Base-by-base conservation (phyloP, 1,140 invertebrate genomes). In the Centruroides sculpturatus region DNA sequence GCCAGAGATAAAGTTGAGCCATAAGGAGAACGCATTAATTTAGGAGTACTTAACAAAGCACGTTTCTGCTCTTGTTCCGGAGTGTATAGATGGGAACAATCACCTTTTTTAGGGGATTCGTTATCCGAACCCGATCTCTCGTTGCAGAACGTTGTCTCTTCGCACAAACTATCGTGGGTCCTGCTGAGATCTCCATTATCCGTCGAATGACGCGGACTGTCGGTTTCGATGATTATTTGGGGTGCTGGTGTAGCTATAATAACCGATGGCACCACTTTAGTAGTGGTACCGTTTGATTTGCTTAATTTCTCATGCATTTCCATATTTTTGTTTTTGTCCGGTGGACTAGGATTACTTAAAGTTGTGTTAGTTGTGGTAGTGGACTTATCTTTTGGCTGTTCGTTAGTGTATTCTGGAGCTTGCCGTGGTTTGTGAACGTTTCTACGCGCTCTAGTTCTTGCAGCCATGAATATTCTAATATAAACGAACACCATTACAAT, bases 401-500 rank as follows among this genome's bases (percentile, higher is more conserved):
- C 66, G 53, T 64, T 59, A 8, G 63, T 62, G 35, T 62, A 23
- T 41, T 54, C 64, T 35, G 61, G 35, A 46, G 57, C 55, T 12
- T 60, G 60, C 9, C 50, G 58, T 23, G 61, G 58, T 35, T 64
- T 64, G 41, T 41, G 41, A 10, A 64, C 41, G 50, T 64, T 59
- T 10, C 89, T 76, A 63, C 89, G 79, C 60, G 91, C 90, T 52
- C 91, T 74, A 36, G 88, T 88, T 71, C 94, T 89, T 49, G 94
- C 93, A 11, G 92, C 94, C 75, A 85, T 91, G 76, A 98, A 99
- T 77, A 99, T 99, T 71, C 92, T 82, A 72, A 97, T 92, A 78
- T 99, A 99, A 53, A 99, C 90, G 78, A 98, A 97, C 62, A 97
- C 89, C 89, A 99, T 98, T 71, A 98, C 92, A 74, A 91, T 92